These are phyloP conservation scores for Orchestia grillus DNA, from an alignment of 1,140 invertebrate genomes.

Conservation along the genomic window DNA sequence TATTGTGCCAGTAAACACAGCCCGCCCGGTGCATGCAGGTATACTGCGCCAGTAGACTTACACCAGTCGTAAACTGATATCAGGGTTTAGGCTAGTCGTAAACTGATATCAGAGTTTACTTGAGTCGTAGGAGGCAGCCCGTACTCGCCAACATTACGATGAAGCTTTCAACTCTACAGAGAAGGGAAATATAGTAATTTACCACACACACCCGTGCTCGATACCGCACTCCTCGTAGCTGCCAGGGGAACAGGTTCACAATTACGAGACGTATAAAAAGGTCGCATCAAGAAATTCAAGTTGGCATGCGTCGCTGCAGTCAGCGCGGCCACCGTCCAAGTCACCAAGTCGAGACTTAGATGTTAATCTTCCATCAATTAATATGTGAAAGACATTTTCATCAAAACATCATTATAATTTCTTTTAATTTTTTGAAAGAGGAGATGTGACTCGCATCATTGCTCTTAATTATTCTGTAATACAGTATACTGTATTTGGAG, in stretches of 20 bases:
- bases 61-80: neutral
- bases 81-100: neutral
- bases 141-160: neutral
- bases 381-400: too few relatives aligned
- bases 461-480: too few relatives aligned
- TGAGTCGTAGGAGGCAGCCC: too few relatives aligned
- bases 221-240: slow-evolving; percentile 42
- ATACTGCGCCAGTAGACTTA: neutral
- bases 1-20: neutral
- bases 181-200: neutral
- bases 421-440: too few relatives aligned
- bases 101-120: neutral
- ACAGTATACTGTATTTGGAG: too few relatives aligned
- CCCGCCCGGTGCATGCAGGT: too few relatives aligned
- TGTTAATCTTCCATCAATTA: too few relatives aligned
- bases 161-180: slow-evolving; percentile 12
- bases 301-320: neutral
- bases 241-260: neutral
- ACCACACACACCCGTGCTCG: slow-evolving; percentile 48
- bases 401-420: too few relatives aligned
- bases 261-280: neutral
- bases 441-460: too few relatives aligned
- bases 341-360: neutral
- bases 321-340: too few relatives aligned
- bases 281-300: neutral